Base-by-base conservation (phyloP, 2,113 vertebrate species). In the Alligator sinensis region DNA sequence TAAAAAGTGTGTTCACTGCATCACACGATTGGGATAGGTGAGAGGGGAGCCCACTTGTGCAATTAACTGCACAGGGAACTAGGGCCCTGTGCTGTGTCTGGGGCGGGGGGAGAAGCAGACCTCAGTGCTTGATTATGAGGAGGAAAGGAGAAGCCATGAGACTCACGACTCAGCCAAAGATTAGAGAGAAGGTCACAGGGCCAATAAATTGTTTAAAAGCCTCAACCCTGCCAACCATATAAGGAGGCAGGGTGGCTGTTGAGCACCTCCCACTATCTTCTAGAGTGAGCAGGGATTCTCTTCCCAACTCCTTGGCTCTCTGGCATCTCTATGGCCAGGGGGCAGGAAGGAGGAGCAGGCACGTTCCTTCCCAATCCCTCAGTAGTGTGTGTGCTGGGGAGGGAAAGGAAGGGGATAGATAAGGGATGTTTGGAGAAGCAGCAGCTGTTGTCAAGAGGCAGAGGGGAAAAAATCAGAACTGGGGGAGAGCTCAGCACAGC, bases 361-460 rank as follows among this genome's bases (percentile, higher is more conserved):
- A 34, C 4, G 57, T 54, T 81, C 59, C 27, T 75, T 79, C 18
- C 28, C 22, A 62, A 25, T 80, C 77, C 57, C 77, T 79, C 87
- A 83, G 59, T 72, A 74, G 85, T 77, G 76, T 74, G 54, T 74
- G 30, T 87, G 75, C 75, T 70, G 28, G 78, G 80, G 61, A 28
- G 78, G 82, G 77, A 89, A 62, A 90, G 72, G 75, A 89, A 77
- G 86, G 89, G 38, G 7, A 38, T 38, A 38, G 38, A 38, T 38
- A 38, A 38, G 38, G 38, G 38, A 5, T 86, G 94, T 84, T 89
- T 84, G 90, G 92, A 93, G 89, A 89, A 94, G 61, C 87, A 90
- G 90, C 95, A 93, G 60, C 75, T 18, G 55, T 22, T 80, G 66
- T 86, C 87, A 90, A 87, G 92, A 92, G 76, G 90, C 83, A 79